Percentiles rank a stretch among this genome's conserved stretches.
phyloP scores from a whole-genome alignment of 2,113 vertebrate genomes.

The Oriolus oriolus region DNA sequence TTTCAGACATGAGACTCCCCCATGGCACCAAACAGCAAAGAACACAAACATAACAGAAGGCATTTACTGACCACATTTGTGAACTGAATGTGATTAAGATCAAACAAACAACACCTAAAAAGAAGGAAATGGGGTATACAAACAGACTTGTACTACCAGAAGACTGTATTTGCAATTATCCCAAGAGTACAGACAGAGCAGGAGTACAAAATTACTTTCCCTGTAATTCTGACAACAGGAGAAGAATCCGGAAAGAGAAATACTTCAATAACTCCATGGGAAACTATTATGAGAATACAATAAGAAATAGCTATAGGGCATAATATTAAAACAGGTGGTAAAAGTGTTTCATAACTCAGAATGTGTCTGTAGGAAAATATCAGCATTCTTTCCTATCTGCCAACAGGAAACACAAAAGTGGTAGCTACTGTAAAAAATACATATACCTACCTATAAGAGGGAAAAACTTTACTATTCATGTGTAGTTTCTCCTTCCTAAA shows the following conservation, averaged over 20 bases:
- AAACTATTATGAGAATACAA: neutral
- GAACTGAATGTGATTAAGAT: neutral
- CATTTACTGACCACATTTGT: neutral
- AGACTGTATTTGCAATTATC: neutral
- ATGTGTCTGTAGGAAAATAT: neutral
- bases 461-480: neutral
- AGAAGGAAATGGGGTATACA: neutral
- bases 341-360: neutral
- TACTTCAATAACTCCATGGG: neutral
- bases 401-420: neutral
- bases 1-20: neutral
- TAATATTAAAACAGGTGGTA: neutral
- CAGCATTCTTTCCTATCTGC: neutral
- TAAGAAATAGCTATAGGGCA: neutral
- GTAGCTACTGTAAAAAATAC: neutral
- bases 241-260: neutral
- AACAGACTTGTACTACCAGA: neutral
- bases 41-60: accelerated
- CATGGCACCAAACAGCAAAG: neutral
- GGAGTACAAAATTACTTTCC: neutral
- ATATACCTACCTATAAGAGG: accelerated
- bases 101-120: neutral
- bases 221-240: neutral
- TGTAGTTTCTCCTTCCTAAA: neutral
- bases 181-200: neutral